A percentile compares a stretch with the other conserved stretches of the same genome.
Conservation (phyloP, 2,797 vertebrate species). For the Scolopax bukidnonensis region DNA sequence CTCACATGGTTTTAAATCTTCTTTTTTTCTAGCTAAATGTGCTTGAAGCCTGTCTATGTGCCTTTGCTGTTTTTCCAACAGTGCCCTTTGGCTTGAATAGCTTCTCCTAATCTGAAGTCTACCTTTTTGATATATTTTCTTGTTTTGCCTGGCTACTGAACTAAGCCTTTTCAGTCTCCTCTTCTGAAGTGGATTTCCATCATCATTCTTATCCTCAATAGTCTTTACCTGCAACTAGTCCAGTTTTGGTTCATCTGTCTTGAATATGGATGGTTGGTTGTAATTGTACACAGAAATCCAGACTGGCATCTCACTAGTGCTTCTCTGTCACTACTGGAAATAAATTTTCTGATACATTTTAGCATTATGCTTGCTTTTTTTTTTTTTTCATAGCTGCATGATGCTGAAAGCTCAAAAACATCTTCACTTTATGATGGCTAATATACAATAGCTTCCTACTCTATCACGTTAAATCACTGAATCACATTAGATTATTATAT, state of each 20-base stretch:
- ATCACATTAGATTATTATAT: background rate
- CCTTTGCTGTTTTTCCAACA: background rate
- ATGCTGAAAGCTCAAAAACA: background rate
- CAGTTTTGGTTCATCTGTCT: background rate
- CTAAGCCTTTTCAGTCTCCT: background rate
- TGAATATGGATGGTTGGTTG: background rate
- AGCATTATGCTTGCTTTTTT: background rate
- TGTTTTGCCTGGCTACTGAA: background rate
- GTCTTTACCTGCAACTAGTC: background rate
- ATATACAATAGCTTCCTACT: rapidly evolving
- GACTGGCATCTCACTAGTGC: background rate
- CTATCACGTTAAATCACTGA: background rate
- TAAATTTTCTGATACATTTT: background rate
- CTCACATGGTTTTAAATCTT: background rate
- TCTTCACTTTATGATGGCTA: background rate
- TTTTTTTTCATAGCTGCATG: background rate
- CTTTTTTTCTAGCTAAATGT: background rate
- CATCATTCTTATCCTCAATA: background rate
- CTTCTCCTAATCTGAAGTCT: background rate
- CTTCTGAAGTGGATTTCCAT: background rate
- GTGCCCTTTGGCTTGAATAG: background rate
- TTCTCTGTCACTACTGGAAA: background rate
- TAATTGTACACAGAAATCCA: background rate
- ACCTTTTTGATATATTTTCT: background rate
- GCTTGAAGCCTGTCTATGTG: rapidly evolving